Conservation (phyloP, 2,888 invertebrate species). For the Drosophila helvetica region DNA sequence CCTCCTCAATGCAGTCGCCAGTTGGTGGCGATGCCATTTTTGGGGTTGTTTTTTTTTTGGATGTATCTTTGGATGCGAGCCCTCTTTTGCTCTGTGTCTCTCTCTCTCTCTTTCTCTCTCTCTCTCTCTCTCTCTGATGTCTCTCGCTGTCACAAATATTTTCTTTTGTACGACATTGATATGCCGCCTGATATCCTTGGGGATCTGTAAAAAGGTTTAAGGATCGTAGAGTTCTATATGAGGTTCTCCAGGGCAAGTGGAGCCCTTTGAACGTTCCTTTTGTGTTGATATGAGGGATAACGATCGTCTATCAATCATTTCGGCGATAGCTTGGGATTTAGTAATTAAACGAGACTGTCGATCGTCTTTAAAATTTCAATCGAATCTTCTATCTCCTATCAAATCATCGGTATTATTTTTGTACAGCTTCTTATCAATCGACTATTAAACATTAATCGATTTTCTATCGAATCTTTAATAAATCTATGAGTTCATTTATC, state of each 20-base stretch:
- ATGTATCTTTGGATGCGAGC: not conserved
- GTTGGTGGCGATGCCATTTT: constrained; percentile 65
- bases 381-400: too few species aligned
- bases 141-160: constrained; percentile 55
- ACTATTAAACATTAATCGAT: too few species aligned
- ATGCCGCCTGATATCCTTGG: constrained; percentile 25
- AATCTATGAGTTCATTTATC: not conserved
- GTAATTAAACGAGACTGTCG: too few species aligned
- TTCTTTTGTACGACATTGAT: constrained; percentile 81
- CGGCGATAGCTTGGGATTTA: not conserved
- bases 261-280: constrained; percentile 43
- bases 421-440: too few species aligned
- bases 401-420: too few species aligned
- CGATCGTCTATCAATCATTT: not conserved
- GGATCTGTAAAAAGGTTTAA: constrained; percentile 56
- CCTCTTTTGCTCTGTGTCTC: not conserved
- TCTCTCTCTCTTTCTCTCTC: constrained; percentile 7
- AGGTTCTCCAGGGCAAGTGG: constrained; percentile 7
- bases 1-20: constrained; percentile 68
- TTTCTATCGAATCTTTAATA: too few species aligned
- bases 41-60: constrained; percentile 8
- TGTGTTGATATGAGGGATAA: constrained; percentile 72
- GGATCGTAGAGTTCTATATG: constrained; percentile 3
- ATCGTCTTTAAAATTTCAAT: too few species aligned
- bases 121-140: constrained; percentile 8